Evolutionary conservation across 2,888 invertebrate genomes (phyloP).

Genomic region (Erebia palarica): DNA sequence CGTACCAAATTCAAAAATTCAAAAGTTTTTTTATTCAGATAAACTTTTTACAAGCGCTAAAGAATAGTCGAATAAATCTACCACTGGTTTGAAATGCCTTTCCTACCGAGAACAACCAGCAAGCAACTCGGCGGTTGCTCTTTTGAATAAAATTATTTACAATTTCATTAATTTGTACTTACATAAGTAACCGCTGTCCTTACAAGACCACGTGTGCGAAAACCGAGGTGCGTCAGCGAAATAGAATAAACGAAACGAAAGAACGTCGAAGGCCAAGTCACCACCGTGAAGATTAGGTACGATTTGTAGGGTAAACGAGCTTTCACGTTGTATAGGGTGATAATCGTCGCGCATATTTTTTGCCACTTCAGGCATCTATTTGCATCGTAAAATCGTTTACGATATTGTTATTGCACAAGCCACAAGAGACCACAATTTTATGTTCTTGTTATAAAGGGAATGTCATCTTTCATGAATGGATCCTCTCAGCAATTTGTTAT

Average conservation of each 20-base stretch:
- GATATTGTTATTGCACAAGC: conserved; percentile 40
- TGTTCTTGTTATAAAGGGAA: conserved; percentile 27
- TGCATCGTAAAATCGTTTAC: conserved; percentile 38
- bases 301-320: conserved; percentile 25
- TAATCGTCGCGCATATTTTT: conserved; percentile 42
- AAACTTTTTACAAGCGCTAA: no score
- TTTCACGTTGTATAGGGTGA: conserved; percentile 43
- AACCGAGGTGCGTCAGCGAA: background rate
- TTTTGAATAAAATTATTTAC: no score
- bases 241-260: background rate
- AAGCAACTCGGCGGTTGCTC: no score
- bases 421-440: conserved; percentile 28
- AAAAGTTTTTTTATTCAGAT: no score
- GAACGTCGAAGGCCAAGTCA: background rate
- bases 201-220: no score
- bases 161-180: no score
- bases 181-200: no score
- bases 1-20: no score
- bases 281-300: background rate
- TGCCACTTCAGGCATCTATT: conserved; percentile 37
- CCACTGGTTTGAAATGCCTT: no score
- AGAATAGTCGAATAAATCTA: no score
- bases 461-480: conserved; percentile 5
- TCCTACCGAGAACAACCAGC: no score
- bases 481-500: no score